A percentile compares a stretch with the other conserved stretches of the same genome.
These are phyloP conservation scores for Portunus trituberculatus DNA, from an alignment of 1,140 invertebrate species.

Conservation along the genomic window DNA sequence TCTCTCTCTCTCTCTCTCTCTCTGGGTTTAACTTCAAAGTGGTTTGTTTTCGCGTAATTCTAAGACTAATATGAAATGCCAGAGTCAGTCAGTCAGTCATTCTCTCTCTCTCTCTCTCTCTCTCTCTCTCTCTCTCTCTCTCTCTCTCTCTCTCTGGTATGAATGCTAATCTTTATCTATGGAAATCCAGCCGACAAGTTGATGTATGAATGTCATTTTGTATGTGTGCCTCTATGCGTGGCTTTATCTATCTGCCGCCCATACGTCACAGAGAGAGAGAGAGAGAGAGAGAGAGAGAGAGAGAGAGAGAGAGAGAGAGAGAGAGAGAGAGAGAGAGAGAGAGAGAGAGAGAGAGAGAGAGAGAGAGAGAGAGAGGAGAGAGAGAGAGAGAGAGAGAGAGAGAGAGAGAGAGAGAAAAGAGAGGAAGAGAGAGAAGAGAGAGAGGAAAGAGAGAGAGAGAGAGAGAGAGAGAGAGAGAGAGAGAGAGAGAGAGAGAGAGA, in stretches of 20 bases:
- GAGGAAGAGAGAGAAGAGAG: neutral
- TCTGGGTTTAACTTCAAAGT: too few species aligned
- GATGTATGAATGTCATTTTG: neutral
- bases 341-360: constrained; percentile 14
- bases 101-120: too few species aligned
- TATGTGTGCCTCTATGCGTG: neutral
- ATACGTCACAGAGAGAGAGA: neutral
- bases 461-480: constrained; percentile 3
- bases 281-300: constrained; percentile 3
- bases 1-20: neutral
- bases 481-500: neutral
- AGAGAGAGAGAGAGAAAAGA: neutral
- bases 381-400: neutral
- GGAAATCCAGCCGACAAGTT: neutral
- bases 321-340: neutral
- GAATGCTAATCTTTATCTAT: neutral
- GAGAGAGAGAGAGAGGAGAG: neutral
- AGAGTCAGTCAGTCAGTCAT: too few species aligned
- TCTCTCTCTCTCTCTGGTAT: neutral
- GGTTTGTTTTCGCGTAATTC: too few species aligned
- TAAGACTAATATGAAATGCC: too few species aligned
- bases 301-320: neutral
- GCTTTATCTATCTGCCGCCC: neutral
- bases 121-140: constrained; percentile 40
- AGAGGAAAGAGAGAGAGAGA: neutral